These are phyloP conservation scores for Picathartes gymnocephalus DNA, from an alignment of 2,113 vertebrate genomes.

Conservation along the genomic window DNA sequence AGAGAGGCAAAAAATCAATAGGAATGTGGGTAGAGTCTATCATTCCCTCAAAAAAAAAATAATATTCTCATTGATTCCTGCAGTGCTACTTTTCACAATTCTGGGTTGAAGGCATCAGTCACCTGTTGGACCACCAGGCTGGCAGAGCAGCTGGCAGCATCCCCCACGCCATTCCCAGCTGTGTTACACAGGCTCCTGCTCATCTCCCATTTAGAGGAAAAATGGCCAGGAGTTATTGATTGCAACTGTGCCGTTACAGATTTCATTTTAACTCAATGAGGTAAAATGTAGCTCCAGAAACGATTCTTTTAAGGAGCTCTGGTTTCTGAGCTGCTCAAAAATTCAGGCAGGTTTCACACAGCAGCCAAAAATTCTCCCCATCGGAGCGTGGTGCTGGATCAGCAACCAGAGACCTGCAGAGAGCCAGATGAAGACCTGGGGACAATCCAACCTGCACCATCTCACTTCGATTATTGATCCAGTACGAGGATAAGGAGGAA, in stretches of 20 bases:
- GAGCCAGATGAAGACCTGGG: neutral
- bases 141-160: neutral
- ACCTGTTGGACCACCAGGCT: constrained; percentile 27
- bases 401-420: neutral
- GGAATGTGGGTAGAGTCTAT: neutral
- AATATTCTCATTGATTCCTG: constrained; percentile 49
- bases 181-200: neutral
- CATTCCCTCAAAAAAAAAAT: constrained; percentile 52
- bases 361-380: neutral
- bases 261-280: neutral
- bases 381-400: fast-evolving
- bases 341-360: neutral
- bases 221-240: constrained; percentile 18
- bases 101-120: neutral
- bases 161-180: neutral
- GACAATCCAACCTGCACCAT: neutral
- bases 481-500: neutral
- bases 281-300: neutral
- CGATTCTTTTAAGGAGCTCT: neutral
- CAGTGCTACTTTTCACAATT: neutral
- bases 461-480: neutral
- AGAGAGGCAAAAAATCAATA: constrained; percentile 44
- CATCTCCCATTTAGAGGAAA: neutral
- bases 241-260: neutral
- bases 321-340: neutral